A percentile compares a stretch with the other conserved stretches of the same genome.
These are phyloP conservation scores for Trichopria drosophilae DNA, from an alignment of 2,888 invertebrate species.

Conservation along the genomic window DNA sequence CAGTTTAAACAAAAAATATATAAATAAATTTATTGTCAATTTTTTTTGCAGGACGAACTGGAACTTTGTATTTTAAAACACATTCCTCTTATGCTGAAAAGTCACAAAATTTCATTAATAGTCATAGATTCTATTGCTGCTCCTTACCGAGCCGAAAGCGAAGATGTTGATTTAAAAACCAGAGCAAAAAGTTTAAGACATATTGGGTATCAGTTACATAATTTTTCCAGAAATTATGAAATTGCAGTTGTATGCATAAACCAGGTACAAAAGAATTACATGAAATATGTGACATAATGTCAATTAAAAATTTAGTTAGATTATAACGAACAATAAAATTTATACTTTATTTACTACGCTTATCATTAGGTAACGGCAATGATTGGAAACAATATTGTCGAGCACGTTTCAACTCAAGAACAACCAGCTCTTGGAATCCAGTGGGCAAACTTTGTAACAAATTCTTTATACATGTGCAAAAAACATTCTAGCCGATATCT, in stretches of 20 bases:
- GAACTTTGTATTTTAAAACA: conserved; percentile 59
- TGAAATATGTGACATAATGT: no score
- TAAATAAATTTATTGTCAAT: conserved; percentile 8
- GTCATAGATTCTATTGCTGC: conserved; percentile 77
- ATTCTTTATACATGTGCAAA: conserved; percentile 48
- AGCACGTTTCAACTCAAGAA: conserved; percentile 35
- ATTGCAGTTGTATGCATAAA: conserved; percentile 71
- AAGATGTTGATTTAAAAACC: conserved; percentile 59
- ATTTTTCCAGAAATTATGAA: conserved; percentile 61
- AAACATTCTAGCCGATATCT: conserved; percentile 40
- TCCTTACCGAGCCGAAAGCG: conserved; percentile 66
- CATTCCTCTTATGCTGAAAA: conserved; percentile 62
- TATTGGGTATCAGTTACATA: conserved; percentile 63
- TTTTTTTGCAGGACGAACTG: conserved; percentile 61
- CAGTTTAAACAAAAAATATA: conserved; percentile 9
- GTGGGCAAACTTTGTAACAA: conserved; percentile 51
- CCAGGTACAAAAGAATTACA: conserved; percentile 62
- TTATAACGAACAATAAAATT: conserved; percentile 6
- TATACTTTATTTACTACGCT: conserved; percentile 13
- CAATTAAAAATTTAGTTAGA: conserved; percentile 9
- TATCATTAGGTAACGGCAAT: conserved; percentile 44
- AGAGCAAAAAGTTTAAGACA: conserved; percentile 64
- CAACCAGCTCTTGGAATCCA: conserved; percentile 49
- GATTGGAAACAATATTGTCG: conserved; percentile 28
- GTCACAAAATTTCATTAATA: conserved; percentile 64